Percentiles rank a stretch among this genome's conserved stretches.
These are phyloP conservation scores for Sepiola atlantica DNA, from an alignment of 2,888 invertebrate genomes.

Conservation along the genomic window DNA sequence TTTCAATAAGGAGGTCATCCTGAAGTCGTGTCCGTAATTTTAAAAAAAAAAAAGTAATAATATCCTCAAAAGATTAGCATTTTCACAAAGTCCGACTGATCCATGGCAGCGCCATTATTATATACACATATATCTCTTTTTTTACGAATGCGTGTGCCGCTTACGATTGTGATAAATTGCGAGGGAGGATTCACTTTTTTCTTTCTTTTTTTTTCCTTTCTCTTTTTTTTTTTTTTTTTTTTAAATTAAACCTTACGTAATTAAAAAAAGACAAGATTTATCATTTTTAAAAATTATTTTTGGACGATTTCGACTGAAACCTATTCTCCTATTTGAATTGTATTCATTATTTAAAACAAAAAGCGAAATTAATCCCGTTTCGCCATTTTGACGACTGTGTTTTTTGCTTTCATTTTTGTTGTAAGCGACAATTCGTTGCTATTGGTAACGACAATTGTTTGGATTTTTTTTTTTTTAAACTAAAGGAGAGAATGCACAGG, in stretches of 20 bases:
- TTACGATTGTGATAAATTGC: background rate
- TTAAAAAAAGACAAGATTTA: background rate
- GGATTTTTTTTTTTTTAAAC: no score
- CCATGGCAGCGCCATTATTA: constrained; percentile 12
- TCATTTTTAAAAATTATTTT: no score
- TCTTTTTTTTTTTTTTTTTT: no score
- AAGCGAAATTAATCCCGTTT: background rate
- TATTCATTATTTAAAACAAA: background rate
- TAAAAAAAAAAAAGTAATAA: background rate
- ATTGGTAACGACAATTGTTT: background rate
- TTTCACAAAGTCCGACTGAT: constrained; percentile 33
- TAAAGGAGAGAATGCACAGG: no score
- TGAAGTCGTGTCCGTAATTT: constrained; percentile 43
- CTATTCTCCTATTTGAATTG: background rate
- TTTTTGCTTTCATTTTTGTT: background rate
- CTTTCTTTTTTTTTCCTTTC: no score
- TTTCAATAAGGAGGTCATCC: constrained; percentile 66
- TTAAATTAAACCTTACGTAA: background rate
- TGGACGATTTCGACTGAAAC: background rate
- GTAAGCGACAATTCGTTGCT: constrained; percentile 5
- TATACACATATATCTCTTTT: background rate
- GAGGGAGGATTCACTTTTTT: background rate
- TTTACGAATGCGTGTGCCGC: background rate
- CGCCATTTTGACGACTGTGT: background rate
- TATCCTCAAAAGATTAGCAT: constrained; percentile 33